These are phyloP conservation scores for Botia almorhae DNA, from an alignment of 2,797 vertebrate genomes.

Conservation along the genomic window DNA sequence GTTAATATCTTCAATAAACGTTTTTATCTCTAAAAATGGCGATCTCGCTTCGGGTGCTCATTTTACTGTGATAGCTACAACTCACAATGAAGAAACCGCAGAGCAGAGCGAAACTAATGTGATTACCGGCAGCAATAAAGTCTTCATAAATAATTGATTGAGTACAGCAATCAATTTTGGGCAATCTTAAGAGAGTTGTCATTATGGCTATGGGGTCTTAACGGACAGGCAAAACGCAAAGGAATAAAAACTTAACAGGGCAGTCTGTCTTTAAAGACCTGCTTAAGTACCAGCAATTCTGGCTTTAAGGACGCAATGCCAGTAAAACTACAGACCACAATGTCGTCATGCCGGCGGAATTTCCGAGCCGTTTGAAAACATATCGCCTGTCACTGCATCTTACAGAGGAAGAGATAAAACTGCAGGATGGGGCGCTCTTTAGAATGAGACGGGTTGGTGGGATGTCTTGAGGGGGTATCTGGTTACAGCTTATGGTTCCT, in stretches of 20 bases:
- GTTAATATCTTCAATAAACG: conserved; percentile 57
- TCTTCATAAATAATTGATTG: conserved; percentile 45
- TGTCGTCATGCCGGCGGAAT: conserved; percentile 74
- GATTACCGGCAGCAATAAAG: conserved; percentile 44
- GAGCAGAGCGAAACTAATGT: conserved; percentile 56
- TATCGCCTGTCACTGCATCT: conserved; percentile 74
- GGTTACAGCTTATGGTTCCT: conserved; percentile 77
- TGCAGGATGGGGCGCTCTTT: conserved; percentile 75
- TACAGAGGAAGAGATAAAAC: conserved; percentile 77
- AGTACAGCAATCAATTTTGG: conserved; percentile 19
- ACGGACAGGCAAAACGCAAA: background rate
- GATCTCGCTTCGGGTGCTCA: conserved; percentile 20
- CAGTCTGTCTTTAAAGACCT: background rate
- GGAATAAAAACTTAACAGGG: background rate
- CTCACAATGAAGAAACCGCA: conserved; percentile 50
- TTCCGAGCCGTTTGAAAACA: conserved; percentile 78
- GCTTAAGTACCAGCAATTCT: background rate
- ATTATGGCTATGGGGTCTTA: background rate
- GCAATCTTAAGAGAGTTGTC: background rate
- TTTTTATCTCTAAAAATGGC: conserved; percentile 30
- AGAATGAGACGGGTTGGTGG: conserved; percentile 70
- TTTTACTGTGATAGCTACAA: conserved; percentile 39
- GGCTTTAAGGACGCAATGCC: conserved; percentile 20
- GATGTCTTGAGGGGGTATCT: conserved; percentile 64
- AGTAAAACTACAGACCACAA: conserved; percentile 26